Conservation (phyloP, 2,888 invertebrate species). For the Tiliacea aurago region DNA sequence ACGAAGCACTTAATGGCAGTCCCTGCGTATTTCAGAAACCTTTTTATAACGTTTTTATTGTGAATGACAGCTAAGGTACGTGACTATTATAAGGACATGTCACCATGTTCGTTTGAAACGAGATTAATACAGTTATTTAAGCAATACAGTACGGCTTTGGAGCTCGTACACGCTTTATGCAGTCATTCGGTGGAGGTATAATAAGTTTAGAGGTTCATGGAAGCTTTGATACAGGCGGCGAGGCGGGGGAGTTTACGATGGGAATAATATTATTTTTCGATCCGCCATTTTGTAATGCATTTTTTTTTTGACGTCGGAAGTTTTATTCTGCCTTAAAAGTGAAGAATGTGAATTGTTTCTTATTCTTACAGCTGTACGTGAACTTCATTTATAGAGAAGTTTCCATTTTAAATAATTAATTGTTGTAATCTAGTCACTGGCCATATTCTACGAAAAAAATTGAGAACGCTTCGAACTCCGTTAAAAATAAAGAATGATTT, state of each 20-base stretch:
- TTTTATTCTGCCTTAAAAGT: background rate
- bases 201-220: constrained; percentile 40
- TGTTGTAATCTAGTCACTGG: constrained; percentile 7
- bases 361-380: background rate
- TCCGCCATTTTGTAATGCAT: constrained; percentile 25
- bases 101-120: constrained; percentile 29
- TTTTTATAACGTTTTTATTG: constrained; percentile 50
- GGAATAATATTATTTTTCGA: background rate
- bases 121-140: constrained; percentile 51
- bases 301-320: background rate
- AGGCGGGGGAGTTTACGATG: constrained; percentile 28
- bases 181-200: constrained; percentile 22
- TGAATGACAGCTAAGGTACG: constrained; percentile 56
- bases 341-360: background rate
- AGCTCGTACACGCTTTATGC: constrained; percentile 12
- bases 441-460: background rate
- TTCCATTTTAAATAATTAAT: background rate
- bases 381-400: background rate
- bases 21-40: constrained; percentile 40
- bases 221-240: constrained; percentile 41
- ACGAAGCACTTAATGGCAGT: constrained; percentile 54
- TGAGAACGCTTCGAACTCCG: background rate
- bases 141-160: constrained; percentile 21
- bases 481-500: background rate
- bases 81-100: constrained; percentile 46